These are phyloP conservation scores for Amphipyra berbera DNA, from an alignment of 2,888 invertebrate species.

Conservation along the genomic window DNA sequence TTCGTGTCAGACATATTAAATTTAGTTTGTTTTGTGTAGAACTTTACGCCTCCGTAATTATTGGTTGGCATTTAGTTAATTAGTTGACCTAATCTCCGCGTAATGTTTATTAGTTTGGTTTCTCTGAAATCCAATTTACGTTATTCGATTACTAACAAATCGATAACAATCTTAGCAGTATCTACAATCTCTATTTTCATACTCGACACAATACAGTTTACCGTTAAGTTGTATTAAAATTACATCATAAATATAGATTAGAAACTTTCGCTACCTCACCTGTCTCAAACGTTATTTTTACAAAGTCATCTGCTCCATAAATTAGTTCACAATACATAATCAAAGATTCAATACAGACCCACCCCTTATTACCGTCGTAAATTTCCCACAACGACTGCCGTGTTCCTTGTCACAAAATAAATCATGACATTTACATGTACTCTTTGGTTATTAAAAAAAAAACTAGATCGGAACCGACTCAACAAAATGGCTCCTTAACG, in stretches of 20 bases:
- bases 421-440: constrained; percentile 81
- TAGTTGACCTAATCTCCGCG: constrained; percentile 9
- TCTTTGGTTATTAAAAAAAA: constrained; percentile 67
- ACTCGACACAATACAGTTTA: constrained; percentile 26
- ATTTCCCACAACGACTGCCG: constrained; percentile 84
- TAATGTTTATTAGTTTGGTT: constrained; percentile 4
- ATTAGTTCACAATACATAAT: constrained; percentile 74
- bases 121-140: constrained; percentile 21
- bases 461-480: constrained; percentile 78
- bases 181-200: constrained; percentile 17
- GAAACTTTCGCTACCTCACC: constrained; percentile 49
- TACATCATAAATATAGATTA: constrained; percentile 49
- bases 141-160: constrained; percentile 16
- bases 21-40: constrained; percentile 4
- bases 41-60: constrained; percentile 18
- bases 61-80: constrained; percentile 19
- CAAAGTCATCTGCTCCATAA: constrained; percentile 66
- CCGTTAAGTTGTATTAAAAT: constrained; percentile 39
- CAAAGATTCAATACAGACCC: constrained; percentile 70
- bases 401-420: constrained; percentile 87
- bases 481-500: constrained; percentile 58
- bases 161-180: neutral
- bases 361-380: constrained; percentile 84
- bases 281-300: constrained; percentile 47
- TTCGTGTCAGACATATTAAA: constrained; percentile 5